Base-by-base conservation (phyloP, 2,797 vertebrate genomes). In the Distichodus sexfasciatus region DNA sequence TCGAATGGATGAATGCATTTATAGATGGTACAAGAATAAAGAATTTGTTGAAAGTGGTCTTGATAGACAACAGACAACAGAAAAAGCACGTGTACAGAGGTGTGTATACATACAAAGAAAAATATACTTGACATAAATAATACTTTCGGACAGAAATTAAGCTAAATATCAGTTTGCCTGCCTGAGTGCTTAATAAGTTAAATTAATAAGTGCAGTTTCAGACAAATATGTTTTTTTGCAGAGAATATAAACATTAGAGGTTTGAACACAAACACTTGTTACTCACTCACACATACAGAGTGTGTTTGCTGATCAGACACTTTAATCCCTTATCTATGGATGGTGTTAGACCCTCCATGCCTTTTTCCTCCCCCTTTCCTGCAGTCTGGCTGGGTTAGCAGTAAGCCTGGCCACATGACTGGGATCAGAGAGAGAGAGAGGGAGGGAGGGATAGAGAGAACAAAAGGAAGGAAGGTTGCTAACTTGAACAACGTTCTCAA, bases 341-440 rank as follows among this genome's bases (percentile, higher is more conserved):
- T 19, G 15, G 2, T 38, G 51, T n/a, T 26, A 31, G 24, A 21
- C 62, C 46, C 33, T 46, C 11, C 26, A 29, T 23, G n/a, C 3
- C 44, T 17, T 68, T 55, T 66, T 53, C 19, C 14, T 12, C 19
- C 8, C 48, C 14, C n/a, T 38, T 33, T 23, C 23, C 19, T 48
- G 12, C n/a, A 24, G 14, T 35, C 48, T 46, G 29, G 46, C 46
- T 28, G 38, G 15, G 38, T 44, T n/a, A 19, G 44, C 46, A 57
- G 58, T 75, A 82, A 81, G 73, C 29, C 59, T 67, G 69, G 50
- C 70, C 74, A 78, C 79, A 79, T 81, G 81, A 82, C 61, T 66
- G 26, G 46, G 74, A 79, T 79, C 60, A 79, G 60, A 26, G 54
- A 10, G 28, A 28, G 29, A 14, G 50, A 48, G 31, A 38, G 50